Evolutionary conservation across 2,888 invertebrate species (phyloP), one percentile per base, ranked within the genome.

Genomic region (Prosopocoilus inquinatus): DNA sequence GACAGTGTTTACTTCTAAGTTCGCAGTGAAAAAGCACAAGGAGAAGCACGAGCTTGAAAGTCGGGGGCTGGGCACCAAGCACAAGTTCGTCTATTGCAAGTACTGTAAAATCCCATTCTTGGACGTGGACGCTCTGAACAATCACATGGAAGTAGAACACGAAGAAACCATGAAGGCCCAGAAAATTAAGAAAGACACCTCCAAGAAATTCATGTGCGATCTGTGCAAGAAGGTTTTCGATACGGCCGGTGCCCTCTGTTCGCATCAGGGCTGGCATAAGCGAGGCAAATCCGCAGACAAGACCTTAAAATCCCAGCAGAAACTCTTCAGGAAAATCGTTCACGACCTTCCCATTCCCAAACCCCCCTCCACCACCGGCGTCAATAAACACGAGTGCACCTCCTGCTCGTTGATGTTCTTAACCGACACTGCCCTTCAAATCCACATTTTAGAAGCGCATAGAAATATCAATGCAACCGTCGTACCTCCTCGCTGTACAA

Each of bases 191-290:
- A 67, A 68, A 2, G 64, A 61, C 48, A 47, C 55, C 2, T 57
- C 60, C 11, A 57, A 53, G 3, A 66, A 61, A 32, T 81, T 82
- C 65, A 79, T 81, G 66, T 88, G 88, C 63, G 82, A 82, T 63
- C 78, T 86, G 43, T 88, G 88, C 63, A 82, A 82, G 1, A 88
- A 86, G 66, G 78, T 78, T 0, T 82, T 87, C 54, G 79, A 77
- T 55, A 83, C 84, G 0, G 81, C 83, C 1, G 72, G 80, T 3
- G 87, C 87, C 11, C 69, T 87, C 44, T 83, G 83, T 52, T 85
- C 77, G 71, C 88, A 82, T 73, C 82, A 71, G 73, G 85, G 80
- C 67, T 87, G 71, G 85, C 87, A 75, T 76, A 85, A 75, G 74
- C 81, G 73, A 63, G 80, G 65, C 69, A 82, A 81, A 2, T 79